Percentiles rank a stretch among this genome's conserved stretches.
Evolutionary conservation across 1,140 invertebrate species (phyloP).

Genomic region (Acromyrmex echinatior): DNA sequence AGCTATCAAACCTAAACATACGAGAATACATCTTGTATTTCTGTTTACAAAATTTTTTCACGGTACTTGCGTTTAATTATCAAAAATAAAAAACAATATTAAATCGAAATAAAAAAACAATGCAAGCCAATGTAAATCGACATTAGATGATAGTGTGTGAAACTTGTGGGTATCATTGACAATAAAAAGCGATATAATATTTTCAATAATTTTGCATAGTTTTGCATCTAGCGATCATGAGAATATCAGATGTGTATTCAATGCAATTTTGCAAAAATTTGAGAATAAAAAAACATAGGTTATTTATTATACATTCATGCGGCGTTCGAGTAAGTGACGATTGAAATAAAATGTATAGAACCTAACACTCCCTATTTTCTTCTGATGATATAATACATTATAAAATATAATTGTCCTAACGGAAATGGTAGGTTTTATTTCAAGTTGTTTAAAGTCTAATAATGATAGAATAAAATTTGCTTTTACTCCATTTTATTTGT

Average conservation of each 20-base stretch:
- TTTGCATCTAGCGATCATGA: neutral
- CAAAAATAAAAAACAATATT: too few species aligned
- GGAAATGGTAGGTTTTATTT: neutral
- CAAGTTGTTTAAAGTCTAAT: neutral
- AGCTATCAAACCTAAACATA: neutral
- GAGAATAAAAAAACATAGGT: neutral
- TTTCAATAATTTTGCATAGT: neutral
- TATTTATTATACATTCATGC: neutral
- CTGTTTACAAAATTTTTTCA: neutral
- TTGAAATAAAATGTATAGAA: neutral
- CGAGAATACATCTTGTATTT: neutral
- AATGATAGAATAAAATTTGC: neutral
- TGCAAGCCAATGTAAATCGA: too few species aligned
- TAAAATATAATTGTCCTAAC: neutral
- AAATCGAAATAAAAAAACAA: too few species aligned
- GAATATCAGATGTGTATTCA: neutral
- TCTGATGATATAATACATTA: constrained; percentile 9
- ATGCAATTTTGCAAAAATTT: neutral
- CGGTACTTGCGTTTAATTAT: neutral
- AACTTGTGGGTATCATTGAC: too few species aligned
- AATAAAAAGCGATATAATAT: neutral
- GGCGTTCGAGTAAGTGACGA: neutral
- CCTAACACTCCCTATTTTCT: neutral
- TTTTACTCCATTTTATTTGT: neutral
- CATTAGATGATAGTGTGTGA: too few species aligned